These are phyloP conservation scores for Aphelenchoides bicaudatus DNA, from an alignment of 2,888 invertebrate genomes.

Conservation along the genomic window DNA sequence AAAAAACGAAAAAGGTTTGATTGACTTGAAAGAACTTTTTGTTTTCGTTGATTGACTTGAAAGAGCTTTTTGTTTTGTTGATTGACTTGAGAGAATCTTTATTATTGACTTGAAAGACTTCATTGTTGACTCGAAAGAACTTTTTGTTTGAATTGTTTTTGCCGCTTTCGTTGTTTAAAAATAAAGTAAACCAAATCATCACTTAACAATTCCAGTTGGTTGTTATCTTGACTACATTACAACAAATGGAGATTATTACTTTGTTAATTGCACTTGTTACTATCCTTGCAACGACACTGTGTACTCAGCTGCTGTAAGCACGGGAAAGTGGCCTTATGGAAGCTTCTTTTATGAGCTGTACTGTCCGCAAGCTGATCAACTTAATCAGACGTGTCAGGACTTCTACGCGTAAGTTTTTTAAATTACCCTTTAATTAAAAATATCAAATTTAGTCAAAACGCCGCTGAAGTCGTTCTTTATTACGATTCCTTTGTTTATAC, in stretches of 20 bases:
- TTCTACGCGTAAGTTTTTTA: background rate
- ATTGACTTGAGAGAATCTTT: too few relatives aligned
- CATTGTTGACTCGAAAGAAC: too few relatives aligned
- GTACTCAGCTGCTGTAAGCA: background rate
- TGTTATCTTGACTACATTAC: constrained; percentile 19
- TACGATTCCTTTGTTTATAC: background rate
- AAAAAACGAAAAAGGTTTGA: too few relatives aligned
- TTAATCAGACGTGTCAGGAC: background rate
- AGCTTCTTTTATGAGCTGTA: constrained; percentile 10
- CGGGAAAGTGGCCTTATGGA: constrained; percentile 12
- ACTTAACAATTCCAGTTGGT: constrained; percentile 1
- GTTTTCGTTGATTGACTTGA: too few relatives aligned
- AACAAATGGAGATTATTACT: constrained; percentile 19
- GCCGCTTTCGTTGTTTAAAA: too few relatives aligned
- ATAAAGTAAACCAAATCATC: too few relatives aligned
- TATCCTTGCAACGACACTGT: constrained; percentile 13
- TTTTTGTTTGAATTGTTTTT: too few relatives aligned
- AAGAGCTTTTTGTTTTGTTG: background rate
- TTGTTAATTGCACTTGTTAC: constrained; percentile 11
- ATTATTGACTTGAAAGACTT: too few relatives aligned
- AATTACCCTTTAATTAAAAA: background rate
- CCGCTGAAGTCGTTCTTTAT: constrained; percentile 7
- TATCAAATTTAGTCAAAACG: background rate
- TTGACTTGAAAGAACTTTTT: too few relatives aligned
- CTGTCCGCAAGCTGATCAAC: background rate